These are phyloP conservation scores for Thalassaphorura encarpata DNA, from an alignment of 1,140 invertebrate genomes.

Conservation along the genomic window DNA sequence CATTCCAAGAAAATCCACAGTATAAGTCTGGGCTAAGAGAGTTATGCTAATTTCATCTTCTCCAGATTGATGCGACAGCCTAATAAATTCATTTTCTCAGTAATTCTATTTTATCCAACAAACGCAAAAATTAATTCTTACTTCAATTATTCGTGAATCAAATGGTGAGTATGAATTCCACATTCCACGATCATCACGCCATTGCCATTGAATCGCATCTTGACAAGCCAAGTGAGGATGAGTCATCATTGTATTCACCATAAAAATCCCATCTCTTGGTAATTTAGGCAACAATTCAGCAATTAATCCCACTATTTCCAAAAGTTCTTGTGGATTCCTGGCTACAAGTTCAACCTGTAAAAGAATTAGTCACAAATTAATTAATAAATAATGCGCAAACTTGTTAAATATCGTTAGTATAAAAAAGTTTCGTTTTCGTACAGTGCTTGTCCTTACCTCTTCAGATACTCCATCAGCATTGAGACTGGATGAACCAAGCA, in stretches of 20 bases:
- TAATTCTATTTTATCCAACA: not conserved
- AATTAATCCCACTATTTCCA: constrained; percentile 91
- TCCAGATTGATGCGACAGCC: constrained; percentile 80
- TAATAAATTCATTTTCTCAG: constrained; percentile 37
- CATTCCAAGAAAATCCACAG: constrained; percentile 92
- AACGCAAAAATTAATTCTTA: constrained; percentile 34
- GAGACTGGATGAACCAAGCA: constrained; percentile 67
- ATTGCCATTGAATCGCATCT: constrained; percentile 85
- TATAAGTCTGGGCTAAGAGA: constrained; percentile 83
- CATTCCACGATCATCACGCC: constrained; percentile 72
- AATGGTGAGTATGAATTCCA: constrained; percentile 62
- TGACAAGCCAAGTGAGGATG: constrained; percentile 48
- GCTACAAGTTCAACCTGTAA: constrained; percentile 68
- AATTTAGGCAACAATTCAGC: constrained; percentile 91
- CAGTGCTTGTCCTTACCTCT: constrained; percentile 25
- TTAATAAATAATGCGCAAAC: not conserved
- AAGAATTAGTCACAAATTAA: not conserved
- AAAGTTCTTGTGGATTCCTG: constrained; percentile 85
- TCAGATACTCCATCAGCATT: constrained; percentile 33
- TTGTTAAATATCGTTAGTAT: too few species aligned
- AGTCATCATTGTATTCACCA: constrained; percentile 76
- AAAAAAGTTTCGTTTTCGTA: not conserved
- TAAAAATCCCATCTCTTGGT: constrained; percentile 86
- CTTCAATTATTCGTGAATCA: constrained; percentile 73
- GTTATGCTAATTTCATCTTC: constrained; percentile 90